Base-by-base conservation (phyloP, 2,797 vertebrate species). In the Bovichtus diacanthus region DNA sequence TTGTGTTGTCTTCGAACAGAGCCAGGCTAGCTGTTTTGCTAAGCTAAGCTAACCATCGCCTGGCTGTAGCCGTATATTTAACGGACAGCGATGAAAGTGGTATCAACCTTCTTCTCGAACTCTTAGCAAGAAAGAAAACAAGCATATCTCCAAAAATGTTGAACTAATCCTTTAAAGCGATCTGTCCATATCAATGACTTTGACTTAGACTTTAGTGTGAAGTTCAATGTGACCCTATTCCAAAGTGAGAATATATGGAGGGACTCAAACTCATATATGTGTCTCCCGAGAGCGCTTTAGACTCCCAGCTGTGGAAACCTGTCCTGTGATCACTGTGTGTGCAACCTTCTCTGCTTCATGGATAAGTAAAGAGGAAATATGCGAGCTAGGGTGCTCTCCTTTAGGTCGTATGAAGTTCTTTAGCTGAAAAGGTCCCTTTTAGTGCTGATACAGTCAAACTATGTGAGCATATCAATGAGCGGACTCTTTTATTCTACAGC, bases 381-480 rank as follows among this genome's bases (percentile, higher is more conserved):
- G 21, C 44, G 0, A 77, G 60, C 39, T 67, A 65, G 65, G 54
- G 47, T 29, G n/a, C 51, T 70, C 64, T 70, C 36, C 54, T 77
- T 68, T 15, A 61, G 34, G 21, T 58, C 41, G 69, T 58, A 23
- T 81, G 53, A 67, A 74, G 65, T 58, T 74, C 21, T 80, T 60
- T 75, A 27, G 21, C 61, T 74, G 38, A 82, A 79, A 86, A 73
- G 18, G 46, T 76, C 46, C 44, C 56, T 64, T 80, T 83, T 61
- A 78, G 6, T 75, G 70, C 78, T 79, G 78, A 89, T 68, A 70
- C 34, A 76, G 58, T 73, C 47, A 54, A 86, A 81, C 70, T 58
- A 47, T 15, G 38, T 50, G 50, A 70, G 76, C 70, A 80, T 81
- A 74, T 66, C 72, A 89, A 87, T 87, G 64, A 84, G 81, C n/a